A percentile compares a stretch with the other conserved stretches of the same genome.
Evolutionary conservation across 1,140 invertebrate genomes (phyloP).

Genomic region (Venustaconcha ellipsiformis): DNA sequence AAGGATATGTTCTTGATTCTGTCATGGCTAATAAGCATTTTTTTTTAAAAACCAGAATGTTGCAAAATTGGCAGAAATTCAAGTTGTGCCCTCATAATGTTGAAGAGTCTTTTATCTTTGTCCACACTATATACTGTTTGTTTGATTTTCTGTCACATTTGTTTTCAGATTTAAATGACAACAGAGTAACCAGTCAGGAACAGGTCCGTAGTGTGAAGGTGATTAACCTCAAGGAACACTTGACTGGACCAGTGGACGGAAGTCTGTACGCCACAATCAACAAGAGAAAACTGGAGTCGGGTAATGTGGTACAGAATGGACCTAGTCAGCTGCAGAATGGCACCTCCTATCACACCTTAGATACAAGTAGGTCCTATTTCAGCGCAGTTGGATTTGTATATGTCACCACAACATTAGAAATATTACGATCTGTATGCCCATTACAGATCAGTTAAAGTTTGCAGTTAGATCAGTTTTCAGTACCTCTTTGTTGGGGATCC

Average conservation of each 20-base stretch:
- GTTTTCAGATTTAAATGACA: conserved; percentile 42
- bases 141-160: neutral
- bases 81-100: neutral
- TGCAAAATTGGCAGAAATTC: neutral
- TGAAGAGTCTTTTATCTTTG: neutral
- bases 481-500: too few species aligned
- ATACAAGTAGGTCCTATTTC: conserved; percentile 53
- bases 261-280: conserved; percentile 83
- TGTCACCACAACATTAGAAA: too few species aligned
- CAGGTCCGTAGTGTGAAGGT: conserved; percentile 39
- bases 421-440: too few species aligned
- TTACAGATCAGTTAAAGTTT: too few species aligned
- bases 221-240: conserved; percentile 69
- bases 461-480: too few species aligned
- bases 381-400: too few species aligned
- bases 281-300: conserved; percentile 49
- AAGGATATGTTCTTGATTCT: too few species aligned
- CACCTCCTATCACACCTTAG: conserved; percentile 48
- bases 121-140: neutral
- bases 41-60: too few species aligned
- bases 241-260: conserved; percentile 86
- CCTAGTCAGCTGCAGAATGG: conserved; percentile 39
- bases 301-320: conserved; percentile 30
- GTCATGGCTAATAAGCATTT: too few species aligned
- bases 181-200: conserved; percentile 17